Evolutionary conservation across 2,888 invertebrate genomes (phyloP).

Genomic region (Leptopilina syphax): DNA sequence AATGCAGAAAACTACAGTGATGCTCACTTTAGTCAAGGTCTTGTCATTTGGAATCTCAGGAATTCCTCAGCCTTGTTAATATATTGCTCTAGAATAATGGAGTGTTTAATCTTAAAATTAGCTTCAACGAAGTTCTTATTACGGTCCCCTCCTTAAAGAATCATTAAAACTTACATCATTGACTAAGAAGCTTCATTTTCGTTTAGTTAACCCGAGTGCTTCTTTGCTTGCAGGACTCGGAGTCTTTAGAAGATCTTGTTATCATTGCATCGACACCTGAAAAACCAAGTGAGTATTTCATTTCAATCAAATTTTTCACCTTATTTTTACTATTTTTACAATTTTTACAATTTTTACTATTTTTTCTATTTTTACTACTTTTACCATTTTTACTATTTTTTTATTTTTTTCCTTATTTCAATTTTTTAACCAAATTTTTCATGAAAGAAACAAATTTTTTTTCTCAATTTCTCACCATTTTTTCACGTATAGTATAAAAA

Average conservation of each 20-base stretch:
- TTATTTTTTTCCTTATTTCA: neutral
- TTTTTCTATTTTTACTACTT: conserved; percentile 18
- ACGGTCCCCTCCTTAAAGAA: conserved; percentile 33
- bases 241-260: conserved; percentile 77
- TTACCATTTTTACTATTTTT: neutral
- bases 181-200: conserved; percentile 51
- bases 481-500: too few species aligned
- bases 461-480: too few species aligned
- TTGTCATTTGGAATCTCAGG: conserved; percentile 41
- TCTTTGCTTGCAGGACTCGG: conserved; percentile 75
- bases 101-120: conserved; percentile 31
- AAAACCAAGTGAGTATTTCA: conserved; percentile 69
- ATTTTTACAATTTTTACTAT: conserved; percentile 28
- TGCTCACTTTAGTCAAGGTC: conserved; percentile 43
- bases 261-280: conserved; percentile 68
- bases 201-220: conserved; percentile 33
- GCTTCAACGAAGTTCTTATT: conserved; percentile 48
- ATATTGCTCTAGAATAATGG: conserved; percentile 27
- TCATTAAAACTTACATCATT: conserved; percentile 57
- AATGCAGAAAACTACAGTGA: neutral
- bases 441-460: neutral
- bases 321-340: conserved; percentile 34
- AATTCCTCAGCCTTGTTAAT: conserved; percentile 28
- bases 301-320: neutral
- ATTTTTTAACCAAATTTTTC: neutral